Evolutionary conservation across 2,797 vertebrate species (phyloP), one percentile per base, ranked within the genome.

Genomic region (Lates japonicus): DNA sequence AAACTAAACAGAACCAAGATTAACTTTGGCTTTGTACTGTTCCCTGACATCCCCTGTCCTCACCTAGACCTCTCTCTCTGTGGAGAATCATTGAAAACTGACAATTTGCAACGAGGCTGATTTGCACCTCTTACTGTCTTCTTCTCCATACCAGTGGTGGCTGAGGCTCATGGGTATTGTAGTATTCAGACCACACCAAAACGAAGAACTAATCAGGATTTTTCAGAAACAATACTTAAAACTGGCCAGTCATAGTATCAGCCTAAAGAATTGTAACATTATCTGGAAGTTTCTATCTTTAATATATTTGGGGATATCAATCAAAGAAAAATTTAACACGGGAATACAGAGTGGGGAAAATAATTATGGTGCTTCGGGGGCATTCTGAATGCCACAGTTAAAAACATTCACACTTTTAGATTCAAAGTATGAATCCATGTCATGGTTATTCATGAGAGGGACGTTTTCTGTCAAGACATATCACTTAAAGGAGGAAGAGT

Each of bases 391-490:
- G 52, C 29, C 41, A 29, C 46, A 35, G 20, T 58, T 66, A n/a
- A 66, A 29, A 70, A 62, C 14, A 19, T 41, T 70, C 46, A 66
- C 58, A 77, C 33, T n/a, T 61, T 69, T 2, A 69, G 29, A 64
- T 65, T 71, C 39, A 77, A 49, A 86, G 69, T 61, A 62, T 62
- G 33, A 83, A 49, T 80, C 55, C 63, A 42, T 2, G 8, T 69
- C 64, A 76, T 85, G 65, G 41, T 88, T 85, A 82, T 88, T 88
- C 62, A 86, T 54, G 58, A 76, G 74, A 58, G 82, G 57, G 63
- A 70, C 41, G 41, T 64, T 29, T 67, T 78, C 74, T 90, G 91
- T 94, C 91, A 87, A 74, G 82, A 84, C 42, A 51, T 74, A 94
- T 95, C 86, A 93, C 73, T 70, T 37, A 37, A 59, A 54, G 78